These are phyloP conservation scores for Apeira syringaria DNA, from an alignment of 2,888 invertebrate species.

Conservation along the genomic window DNA sequence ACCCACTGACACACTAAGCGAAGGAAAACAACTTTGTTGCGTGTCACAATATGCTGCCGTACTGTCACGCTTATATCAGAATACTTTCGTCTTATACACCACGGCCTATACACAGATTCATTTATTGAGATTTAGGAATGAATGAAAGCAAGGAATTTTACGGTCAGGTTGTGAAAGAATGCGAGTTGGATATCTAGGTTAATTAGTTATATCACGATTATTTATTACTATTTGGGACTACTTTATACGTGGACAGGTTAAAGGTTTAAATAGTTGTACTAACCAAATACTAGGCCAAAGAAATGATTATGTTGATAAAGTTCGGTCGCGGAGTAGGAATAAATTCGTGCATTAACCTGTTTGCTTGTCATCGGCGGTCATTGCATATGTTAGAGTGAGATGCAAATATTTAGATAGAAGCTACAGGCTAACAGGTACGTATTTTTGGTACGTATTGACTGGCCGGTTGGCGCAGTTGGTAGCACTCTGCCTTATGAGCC, in stretches of 20 bases:
- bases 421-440: too few relatives aligned
- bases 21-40: conserved; percentile 74
- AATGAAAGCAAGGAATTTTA: conserved; percentile 19
- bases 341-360: too few relatives aligned
- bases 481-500: too few relatives aligned
- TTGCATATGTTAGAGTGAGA: too few relatives aligned
- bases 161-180: conserved; percentile 11
- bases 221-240: background rate
- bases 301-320: too few relatives aligned
- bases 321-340: too few relatives aligned
- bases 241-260: background rate
- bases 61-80: conserved; percentile 17
- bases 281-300: background rate
- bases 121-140: conserved; percentile 24
- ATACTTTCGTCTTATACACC: conserved; percentile 42
- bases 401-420: too few relatives aligned
- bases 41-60: conserved; percentile 49
- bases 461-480: too few relatives aligned
- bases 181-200: conserved; percentile 1
- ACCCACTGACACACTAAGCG: conserved; percentile 76
- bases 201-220: background rate
- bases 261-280: background rate
- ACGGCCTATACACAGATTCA: conserved; percentile 12
- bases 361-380: too few relatives aligned
- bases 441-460: too few relatives aligned